phyloP scores from a whole-genome alignment of 2,113 vertebrate genomes.

The Dipodomys spectabilis region DNA sequence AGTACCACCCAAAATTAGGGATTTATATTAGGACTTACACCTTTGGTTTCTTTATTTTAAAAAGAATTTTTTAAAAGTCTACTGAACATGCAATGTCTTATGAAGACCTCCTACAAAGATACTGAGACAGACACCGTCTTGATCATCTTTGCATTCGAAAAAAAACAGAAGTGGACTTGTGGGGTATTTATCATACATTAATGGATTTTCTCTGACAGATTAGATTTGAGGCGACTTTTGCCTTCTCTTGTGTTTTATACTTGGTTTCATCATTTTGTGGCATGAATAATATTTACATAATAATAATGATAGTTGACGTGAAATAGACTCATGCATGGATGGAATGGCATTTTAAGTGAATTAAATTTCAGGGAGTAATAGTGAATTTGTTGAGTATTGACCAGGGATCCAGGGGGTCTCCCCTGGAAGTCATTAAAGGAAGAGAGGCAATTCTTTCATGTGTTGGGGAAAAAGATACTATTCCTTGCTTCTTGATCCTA shows the following conservation, averaged over 20 bases:
- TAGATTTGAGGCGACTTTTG: not conserved
- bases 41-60: not conserved
- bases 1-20: not conserved
- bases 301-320: not conserved
- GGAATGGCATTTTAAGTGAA: not conserved
- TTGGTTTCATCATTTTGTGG: not conserved
- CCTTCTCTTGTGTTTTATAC: not conserved
- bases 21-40: not conserved
- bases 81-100: not conserved
- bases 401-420: not conserved
- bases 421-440: conserved; percentile 3
- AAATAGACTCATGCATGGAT: not conserved
- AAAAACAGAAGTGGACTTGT: not conserved
- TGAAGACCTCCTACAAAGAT: not conserved
- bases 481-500: not conserved
- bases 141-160: not conserved
- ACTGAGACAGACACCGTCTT: not conserved
- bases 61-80: not conserved
- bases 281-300: not conserved
- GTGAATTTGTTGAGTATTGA: not conserved
- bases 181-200: not conserved
- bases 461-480: not conserved
- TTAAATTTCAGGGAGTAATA: not conserved
- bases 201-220: not conserved
- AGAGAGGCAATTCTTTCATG: not conserved